phyloP scores from a whole-genome alignment of 1,140 invertebrate genomes.

The Mercenaria mercenaria region DNA sequence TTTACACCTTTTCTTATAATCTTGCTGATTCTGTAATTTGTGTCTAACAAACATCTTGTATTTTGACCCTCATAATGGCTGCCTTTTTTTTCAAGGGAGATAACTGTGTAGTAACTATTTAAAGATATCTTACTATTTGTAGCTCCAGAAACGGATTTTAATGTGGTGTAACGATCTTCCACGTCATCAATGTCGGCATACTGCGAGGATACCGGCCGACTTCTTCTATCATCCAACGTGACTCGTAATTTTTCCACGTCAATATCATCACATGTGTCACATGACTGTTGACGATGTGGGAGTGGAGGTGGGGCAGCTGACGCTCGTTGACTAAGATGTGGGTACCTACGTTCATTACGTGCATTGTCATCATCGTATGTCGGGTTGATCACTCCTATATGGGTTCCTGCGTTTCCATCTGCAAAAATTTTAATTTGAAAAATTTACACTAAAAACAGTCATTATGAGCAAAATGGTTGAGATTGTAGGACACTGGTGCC shows the following conservation, averaged over 20 bases:
- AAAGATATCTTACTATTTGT: not conserved
- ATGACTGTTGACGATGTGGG: not conserved
- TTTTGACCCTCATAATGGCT: no score
- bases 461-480: no score
- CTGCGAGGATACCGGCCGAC: not conserved
- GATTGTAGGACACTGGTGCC: no score
- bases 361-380: constrained; percentile 25
- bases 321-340: constrained; percentile 32
- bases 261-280: constrained; percentile 52
- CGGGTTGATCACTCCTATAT: constrained; percentile 23
- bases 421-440: not conserved
- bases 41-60: no score
- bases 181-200: constrained; percentile 44
- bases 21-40: no score
- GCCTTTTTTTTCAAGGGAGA: no score
- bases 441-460: no score
- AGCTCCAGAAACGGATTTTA: constrained; percentile 25
- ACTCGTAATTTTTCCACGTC: constrained; percentile 47
- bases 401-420: not conserved
- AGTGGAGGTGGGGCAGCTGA: not conserved
- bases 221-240: not conserved
- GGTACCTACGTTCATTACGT: constrained; percentile 40
- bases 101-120: no score
- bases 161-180: constrained; percentile 50
- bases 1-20: no score